Evolutionary conservation across 1,140 invertebrate genomes (phyloP), one percentile per base, ranked within the genome.

Genomic region (Laupala kohalensis): DNA sequence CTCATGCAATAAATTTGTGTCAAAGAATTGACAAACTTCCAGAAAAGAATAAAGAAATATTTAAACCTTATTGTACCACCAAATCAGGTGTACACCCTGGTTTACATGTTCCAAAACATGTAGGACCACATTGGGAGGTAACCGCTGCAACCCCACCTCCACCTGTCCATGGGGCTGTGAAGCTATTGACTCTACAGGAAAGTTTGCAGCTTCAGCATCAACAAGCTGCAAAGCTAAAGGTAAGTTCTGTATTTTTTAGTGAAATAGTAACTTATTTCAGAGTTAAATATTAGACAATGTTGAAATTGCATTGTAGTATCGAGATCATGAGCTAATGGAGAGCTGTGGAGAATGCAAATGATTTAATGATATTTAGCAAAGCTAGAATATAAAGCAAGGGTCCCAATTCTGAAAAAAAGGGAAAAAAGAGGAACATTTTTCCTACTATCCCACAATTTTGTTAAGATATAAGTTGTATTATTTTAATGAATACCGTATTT

Each of bases 31-130:
- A 84, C 68, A 83, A 82, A 63, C 69, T 75, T 23, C 78, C 77
- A 15, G 79, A 82, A 62, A 80, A 83, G 26, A 72, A 69, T 5
- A 78, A 67, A 71, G 76, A 81, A 74, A 25, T 75, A 28, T 90
- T 87, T 74, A 86, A 85, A 74, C 88, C 89, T 19, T 87, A 85
- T 73, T 86, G 86, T 78, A 89, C 88, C 24, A 87, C 88, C 26
- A 83, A 81, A 64, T 83, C 82, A 19, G 83, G 88, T 79, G 83
- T 86, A 3, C 86, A 89, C 72, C 26, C 67, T 28, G 62, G 19
- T n/a, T 23, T 29, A 12, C 27, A 28, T 6, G n/a, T 19, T 15
- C 67, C 29, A 30, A 68, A 72, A 27, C 64, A 25, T 13, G 1
- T 30, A 27, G 63, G 29, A 6, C 64, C 28, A 78, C 75, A 86